These are phyloP conservation scores for Eurystomus glaucurus DNA, from an alignment of 2,797 vertebrate genomes.

Conservation along the genomic window DNA sequence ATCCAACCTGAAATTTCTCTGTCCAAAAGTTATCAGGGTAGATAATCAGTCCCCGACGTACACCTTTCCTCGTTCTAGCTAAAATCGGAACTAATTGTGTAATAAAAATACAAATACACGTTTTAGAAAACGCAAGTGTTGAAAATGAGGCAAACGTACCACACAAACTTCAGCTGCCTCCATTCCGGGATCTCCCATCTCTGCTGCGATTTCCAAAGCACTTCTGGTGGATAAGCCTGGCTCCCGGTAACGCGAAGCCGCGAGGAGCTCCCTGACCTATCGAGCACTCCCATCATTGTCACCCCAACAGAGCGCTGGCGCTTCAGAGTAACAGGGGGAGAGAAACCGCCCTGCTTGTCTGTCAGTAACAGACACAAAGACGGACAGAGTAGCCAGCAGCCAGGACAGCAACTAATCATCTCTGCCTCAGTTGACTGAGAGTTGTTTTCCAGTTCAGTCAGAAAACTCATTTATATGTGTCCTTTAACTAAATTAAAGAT, in stretches of 20 bases:
- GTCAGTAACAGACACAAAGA: not conserved
- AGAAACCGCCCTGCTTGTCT: not conserved
- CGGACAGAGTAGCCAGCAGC: too few species aligned
- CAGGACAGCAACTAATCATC: not conserved
- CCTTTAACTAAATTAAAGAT: slow-evolving; percentile 49
- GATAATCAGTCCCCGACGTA: not conserved
- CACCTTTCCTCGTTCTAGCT: not conserved
- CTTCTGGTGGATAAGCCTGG: not conserved
- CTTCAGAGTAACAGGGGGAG: not conserved
- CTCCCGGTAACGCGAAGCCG: not conserved
- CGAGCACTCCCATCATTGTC: not conserved
- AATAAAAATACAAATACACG: not conserved
- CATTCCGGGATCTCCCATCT: not conserved
- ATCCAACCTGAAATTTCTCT: not conserved
- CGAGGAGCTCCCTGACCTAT: too few species aligned
- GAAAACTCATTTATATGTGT: slow-evolving; percentile 19
- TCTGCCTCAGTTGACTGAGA: not conserved
- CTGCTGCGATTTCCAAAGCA: not conserved
- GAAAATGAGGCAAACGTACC: not conserved
- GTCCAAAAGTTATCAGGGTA: not conserved
- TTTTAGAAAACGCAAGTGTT: not conserved
- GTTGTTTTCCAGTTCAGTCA: not conserved
- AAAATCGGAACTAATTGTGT: not conserved
- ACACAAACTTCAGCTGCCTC: not conserved
- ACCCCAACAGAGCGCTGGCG: not conserved